Evolutionary conservation across 2,113 vertebrate genomes (phyloP), one percentile per base, ranked within the genome.

Genomic region (Anser cygnoides): DNA sequence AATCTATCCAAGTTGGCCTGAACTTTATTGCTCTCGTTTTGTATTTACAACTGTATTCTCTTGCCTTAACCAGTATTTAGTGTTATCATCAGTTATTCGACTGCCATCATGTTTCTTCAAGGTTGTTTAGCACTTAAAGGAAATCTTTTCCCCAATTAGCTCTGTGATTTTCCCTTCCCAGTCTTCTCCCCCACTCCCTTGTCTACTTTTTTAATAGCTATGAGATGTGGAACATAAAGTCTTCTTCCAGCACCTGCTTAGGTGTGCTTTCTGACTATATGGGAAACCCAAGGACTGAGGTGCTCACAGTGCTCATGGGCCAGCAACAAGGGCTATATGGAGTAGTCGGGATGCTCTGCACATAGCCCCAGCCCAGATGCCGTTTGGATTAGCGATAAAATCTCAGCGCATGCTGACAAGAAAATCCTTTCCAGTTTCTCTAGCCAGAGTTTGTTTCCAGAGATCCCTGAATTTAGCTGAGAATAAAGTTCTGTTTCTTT

Each of bases 101-200:
- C n/a, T 83, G 44, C 57, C 75, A 74, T 89, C 3, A 2, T 85
- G 43, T 66, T 91, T 61, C 84, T 89, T 85, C 68, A 67, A 84
- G 46, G 52, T 78, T 89, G 46, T 81, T 84, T 75, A 84, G 67
- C 70, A 78, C 72, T 85, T 93, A 94, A 80, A 94, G 62, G 35
- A 91, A 84, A 74, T 66, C 7, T 91, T 94, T 81, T 71, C 67
- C 78, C 63, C 85, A 82, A 9, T 81, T 87, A 87, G 41, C 37
- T 65, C 37, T 37, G 21, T 22, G 85, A 84, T 86, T 93, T 92
- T 84, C 54, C 41, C 41, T 84, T 92, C 43, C 37, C 70, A 71
- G n/a, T 9, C n/a, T 74, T 25, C n/a, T 14, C 8, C 19, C 4
- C 7, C 4, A 8, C 21, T 19, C 0, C 6, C 6, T 49, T 73